Conservation (phyloP, 2,113 vertebrate species). For the Oreochromis spilurus region DNA sequence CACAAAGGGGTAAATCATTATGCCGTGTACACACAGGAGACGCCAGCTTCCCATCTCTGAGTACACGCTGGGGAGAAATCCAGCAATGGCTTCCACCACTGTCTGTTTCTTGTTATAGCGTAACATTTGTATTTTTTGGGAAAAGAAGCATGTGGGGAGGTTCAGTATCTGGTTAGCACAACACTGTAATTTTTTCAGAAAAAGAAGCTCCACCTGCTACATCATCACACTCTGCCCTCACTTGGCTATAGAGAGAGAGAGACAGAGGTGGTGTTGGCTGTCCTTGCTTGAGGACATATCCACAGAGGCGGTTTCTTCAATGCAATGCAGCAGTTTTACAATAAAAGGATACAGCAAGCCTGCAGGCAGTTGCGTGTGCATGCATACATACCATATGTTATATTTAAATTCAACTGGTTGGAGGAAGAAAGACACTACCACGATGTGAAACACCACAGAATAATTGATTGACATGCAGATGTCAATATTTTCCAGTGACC, state of each 20-base stretch:
- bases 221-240: background rate
- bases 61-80: conserved; percentile 29
- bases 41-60: background rate
- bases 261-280: background rate
- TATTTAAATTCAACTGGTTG: background rate
- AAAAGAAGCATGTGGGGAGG: background rate
- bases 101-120: conserved; percentile 26
- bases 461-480: background rate
- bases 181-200: background rate
- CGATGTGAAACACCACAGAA: background rate
- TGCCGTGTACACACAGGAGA: conserved; percentile 19
- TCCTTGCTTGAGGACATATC: conserved; percentile 41
- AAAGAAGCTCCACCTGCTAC: background rate
- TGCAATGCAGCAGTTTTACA: background rate
- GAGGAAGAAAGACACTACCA: background rate
- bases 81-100: conserved; percentile 1
- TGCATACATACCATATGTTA: background rate
- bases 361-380: background rate
- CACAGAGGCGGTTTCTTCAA: conserved; percentile 7
- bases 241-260: background rate
- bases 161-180: conserved; percentile 47
- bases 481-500: background rate
- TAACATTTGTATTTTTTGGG: background rate
- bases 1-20: conserved; percentile 41
- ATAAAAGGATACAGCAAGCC: background rate